phyloP scores from a whole-genome alignment of 2,888 invertebrate species.

The Rambutsinella grinnellia region DNA sequence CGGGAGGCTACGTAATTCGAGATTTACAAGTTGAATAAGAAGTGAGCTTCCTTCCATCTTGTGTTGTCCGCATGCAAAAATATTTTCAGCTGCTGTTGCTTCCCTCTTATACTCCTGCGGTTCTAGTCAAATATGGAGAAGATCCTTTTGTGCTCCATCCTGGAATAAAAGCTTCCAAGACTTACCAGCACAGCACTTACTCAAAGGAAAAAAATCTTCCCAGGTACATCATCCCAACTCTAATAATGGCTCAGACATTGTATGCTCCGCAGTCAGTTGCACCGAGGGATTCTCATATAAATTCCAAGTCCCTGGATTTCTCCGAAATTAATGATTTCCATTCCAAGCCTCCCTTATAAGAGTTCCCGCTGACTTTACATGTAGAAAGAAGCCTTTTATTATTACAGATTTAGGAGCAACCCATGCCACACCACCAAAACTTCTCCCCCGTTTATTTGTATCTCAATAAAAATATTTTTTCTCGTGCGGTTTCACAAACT shows the following conservation, averaged over 20 bases:
- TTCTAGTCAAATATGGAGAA: too few species aligned
- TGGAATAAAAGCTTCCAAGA: too few species aligned
- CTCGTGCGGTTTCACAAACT: too few species aligned
- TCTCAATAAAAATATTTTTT: too few species aligned
- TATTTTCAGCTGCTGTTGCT: constrained; percentile 1
- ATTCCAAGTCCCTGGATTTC: constrained; percentile 55
- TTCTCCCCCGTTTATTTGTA: too few species aligned
- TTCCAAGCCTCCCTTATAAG: constrained; percentile 37
- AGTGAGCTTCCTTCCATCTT: constrained; percentile 4
- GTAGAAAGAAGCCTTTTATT: constrained; percentile 55
- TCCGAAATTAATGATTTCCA: constrained; percentile 54
- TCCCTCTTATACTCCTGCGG: constrained; percentile 7
- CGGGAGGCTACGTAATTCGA: constrained; percentile 44
- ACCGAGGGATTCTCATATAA: constrained; percentile 54
- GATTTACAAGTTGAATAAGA: constrained; percentile 55
- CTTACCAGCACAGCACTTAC: too few species aligned
- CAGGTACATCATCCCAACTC: too few species aligned
- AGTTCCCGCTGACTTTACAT: constrained; percentile 52
- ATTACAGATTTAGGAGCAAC: constrained; percentile 28
- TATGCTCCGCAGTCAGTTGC: constrained; percentile 38
- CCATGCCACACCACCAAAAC: too few species aligned
- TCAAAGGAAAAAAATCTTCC: too few species aligned
- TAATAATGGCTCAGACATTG: too few species aligned
- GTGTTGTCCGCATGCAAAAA: constrained; percentile 29
- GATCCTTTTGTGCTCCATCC: too few species aligned